A percentile compares a stretch with the other conserved stretches of the same genome.
Conservation (phyloP, 2,113 vertebrate genomes). For the Myotis brandtii region DNA sequence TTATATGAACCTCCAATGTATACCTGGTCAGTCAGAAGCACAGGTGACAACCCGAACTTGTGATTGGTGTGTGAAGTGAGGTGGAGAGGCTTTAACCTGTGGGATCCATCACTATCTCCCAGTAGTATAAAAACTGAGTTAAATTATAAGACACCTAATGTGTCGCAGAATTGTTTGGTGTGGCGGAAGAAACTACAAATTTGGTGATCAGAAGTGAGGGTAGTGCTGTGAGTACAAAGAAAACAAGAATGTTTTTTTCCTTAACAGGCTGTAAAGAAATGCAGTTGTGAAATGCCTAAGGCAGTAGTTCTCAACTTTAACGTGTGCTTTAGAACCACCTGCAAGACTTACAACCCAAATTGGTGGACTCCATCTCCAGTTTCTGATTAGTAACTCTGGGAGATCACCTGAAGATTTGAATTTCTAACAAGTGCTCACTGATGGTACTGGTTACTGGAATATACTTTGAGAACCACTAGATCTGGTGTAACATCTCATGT, state of each 20-base stretch:
- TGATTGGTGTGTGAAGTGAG: not conserved
- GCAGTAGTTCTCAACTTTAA: not conserved
- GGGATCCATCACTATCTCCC: not conserved
- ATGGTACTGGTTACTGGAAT: not conserved
- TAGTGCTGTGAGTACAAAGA: not conserved
- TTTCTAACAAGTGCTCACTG: not conserved
- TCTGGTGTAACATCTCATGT: not conserved
- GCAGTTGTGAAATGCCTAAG: not conserved
- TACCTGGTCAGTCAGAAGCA: not conserved
- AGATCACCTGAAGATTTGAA: not conserved
- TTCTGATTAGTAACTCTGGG: not conserved
- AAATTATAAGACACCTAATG: not conserved
- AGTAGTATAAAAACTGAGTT: not conserved
- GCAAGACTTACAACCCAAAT: not conserved
- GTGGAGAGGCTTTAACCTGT: not conserved
- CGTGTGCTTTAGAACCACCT: slow-evolving; percentile 7
- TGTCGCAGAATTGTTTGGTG: not conserved
- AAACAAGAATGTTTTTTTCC: not conserved
- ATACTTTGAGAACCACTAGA: not conserved
- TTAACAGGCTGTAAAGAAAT: not conserved
- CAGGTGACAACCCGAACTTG: not conserved
- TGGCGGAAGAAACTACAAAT: not conserved
- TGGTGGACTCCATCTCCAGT: not conserved
- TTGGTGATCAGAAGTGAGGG: not conserved
- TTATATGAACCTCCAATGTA: not conserved